phyloP scores from a whole-genome alignment of 2,113 vertebrate species.

The Melospiza melodia region DNA sequence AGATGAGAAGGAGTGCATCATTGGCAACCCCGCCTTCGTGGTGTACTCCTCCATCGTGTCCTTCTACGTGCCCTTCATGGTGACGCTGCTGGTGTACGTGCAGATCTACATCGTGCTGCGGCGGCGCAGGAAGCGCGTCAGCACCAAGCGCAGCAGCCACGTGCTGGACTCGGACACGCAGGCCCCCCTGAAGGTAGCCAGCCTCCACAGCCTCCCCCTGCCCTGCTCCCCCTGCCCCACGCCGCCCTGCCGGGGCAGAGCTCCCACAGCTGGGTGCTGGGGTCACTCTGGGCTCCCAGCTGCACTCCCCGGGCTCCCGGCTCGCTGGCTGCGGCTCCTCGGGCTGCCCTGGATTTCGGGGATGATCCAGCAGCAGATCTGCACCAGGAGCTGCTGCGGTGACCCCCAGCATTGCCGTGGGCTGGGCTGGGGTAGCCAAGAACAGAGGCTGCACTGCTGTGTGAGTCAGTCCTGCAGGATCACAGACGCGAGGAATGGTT shows the following conservation, averaged over 20 bases:
- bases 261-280: rapidly evolving
- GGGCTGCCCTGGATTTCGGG: not conserved
- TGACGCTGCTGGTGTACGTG: slow-evolving; percentile 84
- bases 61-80: slow-evolving; percentile 87
- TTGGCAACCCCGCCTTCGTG: slow-evolving; percentile 83
- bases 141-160: slow-evolving; percentile 79
- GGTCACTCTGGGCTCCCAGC: rapidly evolving
- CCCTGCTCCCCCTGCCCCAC: not conserved
- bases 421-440: not conserved
- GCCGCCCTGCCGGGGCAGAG: rapidly evolving
- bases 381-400: not conserved
- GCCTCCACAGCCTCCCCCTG: not conserved
- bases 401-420: not conserved
- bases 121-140: slow-evolving; percentile 80
- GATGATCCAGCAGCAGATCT: not conserved
- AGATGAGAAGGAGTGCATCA: slow-evolving; percentile 83
- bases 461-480: not conserved
- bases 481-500: not conserved
- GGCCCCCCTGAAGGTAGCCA: slow-evolving; percentile 75
- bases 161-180: slow-evolving; percentile 66
- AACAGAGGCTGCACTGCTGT: not conserved
- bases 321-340: not conserved
- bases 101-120: slow-evolving; percentile 84
- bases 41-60: slow-evolving; percentile 85
- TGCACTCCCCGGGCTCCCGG: rapidly evolving